These are phyloP conservation scores for Menidia menidia DNA, from an alignment of 2,797 vertebrate genomes.

Conservation along the genomic window DNA sequence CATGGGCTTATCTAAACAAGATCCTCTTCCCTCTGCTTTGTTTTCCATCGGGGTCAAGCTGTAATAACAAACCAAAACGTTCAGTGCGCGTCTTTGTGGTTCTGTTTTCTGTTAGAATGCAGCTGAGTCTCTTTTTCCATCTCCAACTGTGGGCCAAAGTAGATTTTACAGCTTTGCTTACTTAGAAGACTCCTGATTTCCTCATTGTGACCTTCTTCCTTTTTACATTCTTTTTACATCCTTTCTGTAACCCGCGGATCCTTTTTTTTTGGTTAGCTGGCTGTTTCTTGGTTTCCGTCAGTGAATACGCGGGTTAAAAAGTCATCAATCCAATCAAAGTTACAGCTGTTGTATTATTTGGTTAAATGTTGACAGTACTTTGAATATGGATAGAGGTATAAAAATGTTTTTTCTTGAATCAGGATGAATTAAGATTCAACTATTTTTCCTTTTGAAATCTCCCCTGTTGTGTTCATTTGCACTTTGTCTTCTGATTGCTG, in stretches of 20 bases:
- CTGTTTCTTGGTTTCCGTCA: not conserved
- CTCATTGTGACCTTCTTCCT: constrained; percentile 45
- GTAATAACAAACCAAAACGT: constrained; percentile 73
- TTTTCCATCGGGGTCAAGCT: constrained; percentile 70
- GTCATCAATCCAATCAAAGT: not conserved
- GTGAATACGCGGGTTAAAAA: not conserved
- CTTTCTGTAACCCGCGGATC: too few species aligned
- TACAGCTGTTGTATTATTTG: not conserved
- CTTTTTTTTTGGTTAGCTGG: too few species aligned
- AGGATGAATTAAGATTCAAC: not conserved
- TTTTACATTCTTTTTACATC: constrained; percentile 12
- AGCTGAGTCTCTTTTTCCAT: constrained; percentile 51
- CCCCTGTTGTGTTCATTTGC: not conserved
- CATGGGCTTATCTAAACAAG: constrained; percentile 61
- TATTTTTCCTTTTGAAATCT: too few species aligned
- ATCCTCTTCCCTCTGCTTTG: constrained; percentile 73
- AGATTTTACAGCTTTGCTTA: constrained; percentile 32
- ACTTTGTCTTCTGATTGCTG: not conserved
- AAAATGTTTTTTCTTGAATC: not conserved
- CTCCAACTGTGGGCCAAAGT: not conserved
- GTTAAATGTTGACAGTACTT: not conserved
- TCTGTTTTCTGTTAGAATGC: constrained; percentile 39
- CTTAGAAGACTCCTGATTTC: constrained; percentile 39
- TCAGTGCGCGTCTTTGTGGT: constrained; percentile 24
- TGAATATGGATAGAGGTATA: not conserved